Base-by-base conservation (phyloP, 2,797 vertebrate species). In the Hydrolagus colliei region DNA sequence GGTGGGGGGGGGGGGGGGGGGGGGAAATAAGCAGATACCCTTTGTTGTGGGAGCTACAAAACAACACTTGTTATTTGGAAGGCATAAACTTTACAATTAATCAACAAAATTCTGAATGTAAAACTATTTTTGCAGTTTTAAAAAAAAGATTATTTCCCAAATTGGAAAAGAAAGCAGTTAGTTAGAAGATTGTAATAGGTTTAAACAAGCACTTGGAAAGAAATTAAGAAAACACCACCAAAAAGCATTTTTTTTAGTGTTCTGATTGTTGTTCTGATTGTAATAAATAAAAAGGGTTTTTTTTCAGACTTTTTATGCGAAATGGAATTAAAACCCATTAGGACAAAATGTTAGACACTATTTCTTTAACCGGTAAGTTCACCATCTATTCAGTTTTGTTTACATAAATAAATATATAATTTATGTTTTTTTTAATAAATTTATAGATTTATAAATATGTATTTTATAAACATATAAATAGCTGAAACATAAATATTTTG, bases 381-480 rank as follows among this genome's bases (percentile, higher is more conserved):
- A 68, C 79, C 79, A 35, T 95, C 93, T 93, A 95, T 95, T 94
- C 95, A 93, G 97, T 97, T 52, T 96, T 95, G 95, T 97, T 27
- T 98, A 98, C 97, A 99, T 99, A 99, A 99, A 99, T 99, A 98
- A 97, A 96, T 93, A 94, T 97, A 52, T 98, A 97, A 99, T 98
- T 99, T 98, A 99, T 99, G 98, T 96, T 96, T 97, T 84, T 98
- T 97, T 84, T 98, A 99, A 99, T 99, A 98, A 98, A 98, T 97
- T 99, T 98, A 98, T 99, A 98, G 41, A 94, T 97, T 98, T 97
- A 99, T 98, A 99, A 99, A 99, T 99, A 99, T 96, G 96, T 99
- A 96, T 98, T 97, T 84, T 98, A 99, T 99, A 98, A 98, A 98
- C 97, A 99, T 98, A 98, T 99, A 98, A 98, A 99, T 99, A 99